Conservation (phyloP, 2,797 vertebrate species). For the Catamblyrhynchus diadema region DNA sequence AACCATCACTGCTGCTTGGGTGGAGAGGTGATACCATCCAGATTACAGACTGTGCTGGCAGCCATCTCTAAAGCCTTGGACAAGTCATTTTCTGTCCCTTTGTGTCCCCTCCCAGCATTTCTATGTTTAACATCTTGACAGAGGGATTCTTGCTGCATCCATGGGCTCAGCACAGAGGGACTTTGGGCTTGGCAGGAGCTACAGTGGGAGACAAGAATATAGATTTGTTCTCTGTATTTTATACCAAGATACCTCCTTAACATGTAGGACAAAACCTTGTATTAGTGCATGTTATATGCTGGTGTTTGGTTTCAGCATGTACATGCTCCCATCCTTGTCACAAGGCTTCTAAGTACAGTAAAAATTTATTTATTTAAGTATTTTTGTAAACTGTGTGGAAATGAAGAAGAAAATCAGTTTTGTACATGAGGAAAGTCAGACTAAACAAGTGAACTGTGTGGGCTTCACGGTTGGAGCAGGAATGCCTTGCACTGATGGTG, state of each 20-base stretch:
- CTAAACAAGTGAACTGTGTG: neutral
- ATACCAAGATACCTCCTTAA: neutral
- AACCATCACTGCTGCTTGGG: rapidly evolving
- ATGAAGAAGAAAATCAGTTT: neutral
- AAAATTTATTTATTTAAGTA: neutral
- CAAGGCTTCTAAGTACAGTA: neutral
- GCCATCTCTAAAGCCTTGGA: neutral
- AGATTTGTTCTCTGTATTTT: neutral
- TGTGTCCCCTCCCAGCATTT: neutral
- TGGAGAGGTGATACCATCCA: neutral
- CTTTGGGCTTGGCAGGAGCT: neutral
- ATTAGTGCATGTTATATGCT: neutral
- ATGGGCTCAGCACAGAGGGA: rapidly evolving
- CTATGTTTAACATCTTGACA: neutral
- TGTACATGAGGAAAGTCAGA: neutral
- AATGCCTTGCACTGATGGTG: neutral
- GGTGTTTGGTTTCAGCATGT: neutral
- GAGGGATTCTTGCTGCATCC: neutral
- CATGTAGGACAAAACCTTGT: neutral
- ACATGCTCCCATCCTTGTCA: neutral
- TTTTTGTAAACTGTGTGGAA: neutral
- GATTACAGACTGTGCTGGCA: neutral
- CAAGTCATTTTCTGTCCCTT: neutral
- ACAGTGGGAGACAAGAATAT: neutral
- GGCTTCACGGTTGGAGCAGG: rapidly evolving